These are phyloP conservation scores for Wiebesia pumilae DNA, from an alignment of 1,140 invertebrate species.

Conservation along the genomic window DNA sequence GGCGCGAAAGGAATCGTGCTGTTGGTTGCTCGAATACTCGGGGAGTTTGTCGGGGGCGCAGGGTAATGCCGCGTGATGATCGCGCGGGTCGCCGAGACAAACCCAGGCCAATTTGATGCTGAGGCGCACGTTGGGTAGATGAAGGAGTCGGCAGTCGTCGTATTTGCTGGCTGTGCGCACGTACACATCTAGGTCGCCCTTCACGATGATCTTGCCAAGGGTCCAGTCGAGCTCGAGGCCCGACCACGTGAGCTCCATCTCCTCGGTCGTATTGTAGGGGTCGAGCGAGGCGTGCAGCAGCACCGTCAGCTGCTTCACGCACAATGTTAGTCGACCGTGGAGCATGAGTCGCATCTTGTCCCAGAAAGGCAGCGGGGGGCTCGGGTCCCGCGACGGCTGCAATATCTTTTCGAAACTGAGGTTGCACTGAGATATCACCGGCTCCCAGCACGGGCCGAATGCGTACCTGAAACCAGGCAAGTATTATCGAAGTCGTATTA, in stretches of 20 bases:
- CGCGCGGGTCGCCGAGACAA: constrained; percentile 93
- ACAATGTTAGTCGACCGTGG: constrained; percentile 93
- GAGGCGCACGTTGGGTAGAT: constrained; percentile 91
- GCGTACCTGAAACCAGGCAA: constrained; percentile 83
- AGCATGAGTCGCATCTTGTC: constrained; percentile 95
- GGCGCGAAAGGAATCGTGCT: constrained; percentile 90
- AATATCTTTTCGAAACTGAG: constrained; percentile 91
- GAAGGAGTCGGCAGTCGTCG: constrained; percentile 90
- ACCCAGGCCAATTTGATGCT: constrained; percentile 92
- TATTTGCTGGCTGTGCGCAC: constrained; percentile 98
- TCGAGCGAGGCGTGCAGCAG: constrained; percentile 95
- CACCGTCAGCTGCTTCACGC: constrained; percentile 89
- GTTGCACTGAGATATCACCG: constrained; percentile 96
- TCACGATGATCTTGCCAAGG: constrained; percentile 81
- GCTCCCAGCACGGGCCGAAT: constrained; percentile 99
- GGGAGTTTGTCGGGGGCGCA: constrained; percentile 97
- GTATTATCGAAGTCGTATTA: too few species aligned
- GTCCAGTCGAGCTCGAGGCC: constrained; percentile 96
- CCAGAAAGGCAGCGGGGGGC: constrained; percentile 95
- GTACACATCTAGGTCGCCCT: constrained; percentile 83
- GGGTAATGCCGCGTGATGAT: constrained; percentile 96
- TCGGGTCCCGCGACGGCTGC: constrained; percentile 93
- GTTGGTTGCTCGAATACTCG: constrained; percentile 96
- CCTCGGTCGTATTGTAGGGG: constrained; percentile 98
- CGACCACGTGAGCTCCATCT: constrained; percentile 98